Conservation (phyloP, 1,140 invertebrate species). For the Carposina sasakii region DNA sequence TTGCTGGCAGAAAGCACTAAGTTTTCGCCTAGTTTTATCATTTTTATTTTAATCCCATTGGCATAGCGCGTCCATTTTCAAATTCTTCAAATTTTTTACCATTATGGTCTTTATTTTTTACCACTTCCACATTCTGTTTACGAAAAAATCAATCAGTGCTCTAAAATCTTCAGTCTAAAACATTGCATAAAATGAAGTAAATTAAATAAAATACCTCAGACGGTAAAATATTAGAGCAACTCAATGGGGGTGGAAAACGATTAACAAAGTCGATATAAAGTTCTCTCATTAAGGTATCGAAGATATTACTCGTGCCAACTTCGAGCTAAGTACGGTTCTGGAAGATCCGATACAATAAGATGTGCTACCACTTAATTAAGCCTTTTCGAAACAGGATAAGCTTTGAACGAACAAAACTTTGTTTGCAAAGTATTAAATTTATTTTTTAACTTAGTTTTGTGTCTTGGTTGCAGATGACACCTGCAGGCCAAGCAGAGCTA, state of each 20-base stretch:
- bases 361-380: conserved; percentile 65
- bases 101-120: too few species aligned
- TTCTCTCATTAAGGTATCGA: conserved; percentile 69
- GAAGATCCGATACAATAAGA: conserved; percentile 61
- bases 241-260: conserved; percentile 40
- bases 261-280: conserved; percentile 67
- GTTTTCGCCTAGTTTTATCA: conserved; percentile 6
- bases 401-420: conserved; percentile 42
- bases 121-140: too few species aligned
- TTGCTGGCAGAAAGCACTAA: conserved; percentile 29
- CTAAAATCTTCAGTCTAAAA: too few species aligned
- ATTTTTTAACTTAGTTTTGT: too few species aligned
- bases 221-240: conserved; percentile 16
- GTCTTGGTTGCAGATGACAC: conserved; percentile 69
- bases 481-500: conserved; percentile 70
- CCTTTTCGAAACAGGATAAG: conserved; percentile 40
- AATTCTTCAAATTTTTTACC: conserved; percentile 13
- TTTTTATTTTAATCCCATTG: conserved; percentile 28
- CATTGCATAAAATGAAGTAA: conserved; percentile 17
- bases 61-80: conserved; percentile 38
- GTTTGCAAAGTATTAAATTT: too few species aligned
- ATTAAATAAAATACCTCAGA: conserved; percentile 17
- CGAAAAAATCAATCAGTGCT: too few species aligned
- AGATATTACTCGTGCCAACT: conserved; percentile 66
- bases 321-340: conserved; percentile 64